These are phyloP conservation scores for Rhinoraja longicauda DNA, from an alignment of 2,797 vertebrate genomes.

Conservation along the genomic window DNA sequence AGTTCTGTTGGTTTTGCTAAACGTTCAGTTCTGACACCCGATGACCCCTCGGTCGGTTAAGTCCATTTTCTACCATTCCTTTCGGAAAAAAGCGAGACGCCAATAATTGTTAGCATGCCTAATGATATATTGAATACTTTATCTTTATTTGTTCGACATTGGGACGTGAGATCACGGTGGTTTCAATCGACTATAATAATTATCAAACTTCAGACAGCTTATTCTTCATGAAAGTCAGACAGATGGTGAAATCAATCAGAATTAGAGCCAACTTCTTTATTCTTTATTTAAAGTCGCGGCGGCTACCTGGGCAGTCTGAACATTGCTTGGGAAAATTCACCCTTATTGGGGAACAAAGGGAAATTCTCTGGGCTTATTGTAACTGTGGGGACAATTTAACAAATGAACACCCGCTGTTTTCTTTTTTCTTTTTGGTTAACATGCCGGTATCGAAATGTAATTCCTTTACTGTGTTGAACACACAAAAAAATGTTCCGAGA, in stretches of 20 bases:
- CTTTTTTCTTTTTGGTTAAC: neutral
- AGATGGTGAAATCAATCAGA: constrained; percentile 39
- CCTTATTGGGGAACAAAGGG: neutral
- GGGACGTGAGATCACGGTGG: constrained; percentile 38
- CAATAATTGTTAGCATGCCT: constrained; percentile 42
- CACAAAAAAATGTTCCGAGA: neutral
- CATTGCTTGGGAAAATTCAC: neutral
- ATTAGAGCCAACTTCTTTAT: neutral
- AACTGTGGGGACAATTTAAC: neutral
- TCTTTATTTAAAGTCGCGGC: neutral
- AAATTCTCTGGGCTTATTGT: neutral
- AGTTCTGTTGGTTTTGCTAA: constrained; percentile 61
- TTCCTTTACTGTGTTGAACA: neutral
- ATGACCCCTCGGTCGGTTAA: constrained; percentile 55
- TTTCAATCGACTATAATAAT: constrained; percentile 43
- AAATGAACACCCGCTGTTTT: neutral
- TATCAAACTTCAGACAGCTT: constrained; percentile 42
- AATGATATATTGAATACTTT: constrained; percentile 46
- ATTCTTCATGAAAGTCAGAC: constrained; percentile 38
- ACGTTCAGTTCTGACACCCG: constrained; percentile 55
- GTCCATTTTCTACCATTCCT: constrained; percentile 53
- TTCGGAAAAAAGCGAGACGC: constrained; percentile 45
- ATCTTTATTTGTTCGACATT: constrained; percentile 47
- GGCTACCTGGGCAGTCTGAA: neutral
- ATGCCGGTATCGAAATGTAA: neutral